phyloP scores from a whole-genome alignment of 1,140 invertebrate genomes.

The Uloborus diversus region DNA sequence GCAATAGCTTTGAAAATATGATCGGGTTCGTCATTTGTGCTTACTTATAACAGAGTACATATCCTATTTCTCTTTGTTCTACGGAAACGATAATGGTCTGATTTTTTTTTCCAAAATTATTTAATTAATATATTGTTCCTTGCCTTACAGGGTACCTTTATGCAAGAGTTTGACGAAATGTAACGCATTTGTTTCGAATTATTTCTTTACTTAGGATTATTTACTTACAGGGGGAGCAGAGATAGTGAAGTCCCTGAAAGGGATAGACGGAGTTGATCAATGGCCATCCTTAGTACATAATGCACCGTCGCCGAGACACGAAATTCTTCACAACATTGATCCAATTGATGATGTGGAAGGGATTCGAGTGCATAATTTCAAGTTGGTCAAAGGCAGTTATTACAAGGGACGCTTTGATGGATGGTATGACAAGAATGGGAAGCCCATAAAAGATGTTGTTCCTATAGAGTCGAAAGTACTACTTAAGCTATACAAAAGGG shows the following conservation, averaged over 20 bases:
- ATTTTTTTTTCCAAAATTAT: too few species aligned
- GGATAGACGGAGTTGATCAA: conserved; percentile 79
- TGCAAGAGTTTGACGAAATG: too few species aligned
- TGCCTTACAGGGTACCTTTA: too few species aligned
- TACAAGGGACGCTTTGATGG: conserved; percentile 30
- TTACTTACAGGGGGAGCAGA: conserved; percentile 61
- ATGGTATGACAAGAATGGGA: conserved; percentile 48
- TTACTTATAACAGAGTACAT: too few species aligned
- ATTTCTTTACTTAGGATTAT: not conserved
- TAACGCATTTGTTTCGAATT: too few species aligned
- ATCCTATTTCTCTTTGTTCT: too few species aligned
- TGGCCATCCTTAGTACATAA: conserved; percentile 77
- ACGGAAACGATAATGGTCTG: too few species aligned
- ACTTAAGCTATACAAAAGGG: conserved; percentile 14
- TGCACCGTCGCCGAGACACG: conserved; percentile 71
- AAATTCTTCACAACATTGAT: conserved; percentile 89
- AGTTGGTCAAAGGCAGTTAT: conserved; percentile 78
- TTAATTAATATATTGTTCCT: too few species aligned
- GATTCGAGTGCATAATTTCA: conserved; percentile 81
- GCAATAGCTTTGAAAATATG: too few species aligned
- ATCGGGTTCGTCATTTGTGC: too few species aligned
- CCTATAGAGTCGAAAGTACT: not conserved
- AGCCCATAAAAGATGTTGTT: not conserved
- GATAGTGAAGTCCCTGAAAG: conserved; percentile 64
- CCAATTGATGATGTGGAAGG: conserved; percentile 77